Percentiles rank a stretch among this genome's conserved stretches.
phyloP scores from a whole-genome alignment of 2,888 invertebrate genomes.

The Clitarchus hookeri region DNA sequence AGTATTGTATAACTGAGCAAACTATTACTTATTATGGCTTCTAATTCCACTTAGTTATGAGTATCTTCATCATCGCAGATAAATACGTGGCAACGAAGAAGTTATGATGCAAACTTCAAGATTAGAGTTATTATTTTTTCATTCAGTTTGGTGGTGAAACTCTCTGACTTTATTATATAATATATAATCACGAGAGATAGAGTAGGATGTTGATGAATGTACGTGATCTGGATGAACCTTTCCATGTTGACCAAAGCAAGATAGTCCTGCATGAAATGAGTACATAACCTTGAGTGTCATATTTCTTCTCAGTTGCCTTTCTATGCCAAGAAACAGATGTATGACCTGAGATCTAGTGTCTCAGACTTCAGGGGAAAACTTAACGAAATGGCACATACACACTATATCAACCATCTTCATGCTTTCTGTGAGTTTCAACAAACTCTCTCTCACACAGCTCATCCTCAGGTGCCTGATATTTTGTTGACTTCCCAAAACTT shows the following conservation, averaged over 20 bases:
- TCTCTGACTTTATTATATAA: not conserved
- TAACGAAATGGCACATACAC: not conserved
- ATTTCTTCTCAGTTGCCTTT: not conserved
- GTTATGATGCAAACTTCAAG: too few relatives aligned
- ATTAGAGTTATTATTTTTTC: too few relatives aligned
- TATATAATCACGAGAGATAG: not conserved
- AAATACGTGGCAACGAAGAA: too few relatives aligned
- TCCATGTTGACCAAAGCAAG: not conserved
- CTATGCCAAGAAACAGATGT: not conserved
- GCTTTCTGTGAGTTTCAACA: not conserved
- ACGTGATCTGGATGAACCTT: not conserved
- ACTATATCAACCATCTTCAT: not conserved
- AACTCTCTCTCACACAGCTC: not conserved
- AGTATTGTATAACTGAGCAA: too few relatives aligned
- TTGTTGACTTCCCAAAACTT: not conserved
- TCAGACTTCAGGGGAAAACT: not conserved
- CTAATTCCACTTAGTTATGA: too few relatives aligned
- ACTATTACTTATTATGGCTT: too few relatives aligned
- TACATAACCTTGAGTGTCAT: not conserved
- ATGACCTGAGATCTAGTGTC: not conserved
- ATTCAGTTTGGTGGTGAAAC: not conserved
- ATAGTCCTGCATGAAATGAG: conserved; percentile 16
- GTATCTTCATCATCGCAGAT: too few relatives aligned
- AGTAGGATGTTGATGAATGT: not conserved
- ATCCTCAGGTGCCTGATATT: not conserved